A percentile compares a stretch with the other conserved stretches of the same genome.
Evolutionary conservation across 2,797 vertebrate species (phyloP).

Genomic region (Epinephelus coioides): DNA sequence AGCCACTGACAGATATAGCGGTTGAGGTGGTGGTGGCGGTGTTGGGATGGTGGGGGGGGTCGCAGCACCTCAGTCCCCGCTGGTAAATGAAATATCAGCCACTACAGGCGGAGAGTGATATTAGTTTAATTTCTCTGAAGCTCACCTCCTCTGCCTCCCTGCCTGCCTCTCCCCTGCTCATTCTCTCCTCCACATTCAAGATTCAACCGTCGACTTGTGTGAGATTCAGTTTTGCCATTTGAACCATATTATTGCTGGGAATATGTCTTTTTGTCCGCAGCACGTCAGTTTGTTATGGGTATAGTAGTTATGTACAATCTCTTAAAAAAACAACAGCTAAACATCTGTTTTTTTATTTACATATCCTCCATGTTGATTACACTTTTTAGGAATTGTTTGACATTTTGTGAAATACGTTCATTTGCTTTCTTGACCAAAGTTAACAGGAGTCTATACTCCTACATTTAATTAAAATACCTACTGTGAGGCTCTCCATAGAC

Average conservation of each 20-base stretch:
- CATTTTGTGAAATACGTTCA: too few species aligned
- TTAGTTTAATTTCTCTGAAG: constrained; percentile 79
- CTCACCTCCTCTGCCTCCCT: constrained; percentile 56
- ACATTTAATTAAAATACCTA: too few species aligned
- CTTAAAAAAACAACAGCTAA: too few species aligned
- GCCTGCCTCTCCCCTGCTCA: constrained; percentile 1
- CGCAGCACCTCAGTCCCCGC: constrained; percentile 63
- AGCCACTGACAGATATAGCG: constrained; percentile 72
- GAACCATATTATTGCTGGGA: constrained; percentile 20
- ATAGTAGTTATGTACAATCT: neutral
- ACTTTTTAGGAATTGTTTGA: too few species aligned
- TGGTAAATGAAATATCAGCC: constrained; percentile 84
- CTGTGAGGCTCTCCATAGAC: too few species aligned
- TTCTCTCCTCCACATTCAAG: constrained; percentile 21
- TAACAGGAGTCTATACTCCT: too few species aligned
- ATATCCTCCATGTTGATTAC: neutral
- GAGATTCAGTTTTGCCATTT: constrained; percentile 22
- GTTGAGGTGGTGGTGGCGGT: constrained; percentile 58
- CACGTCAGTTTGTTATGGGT: neutral
- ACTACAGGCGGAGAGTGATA: constrained; percentile 75
- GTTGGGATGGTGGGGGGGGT: constrained; percentile 26
- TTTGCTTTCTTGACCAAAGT: too few species aligned
- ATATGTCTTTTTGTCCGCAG: constrained; percentile 20
- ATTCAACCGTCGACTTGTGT: constrained; percentile 32
- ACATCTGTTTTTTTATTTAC: neutral